phyloP scores from a whole-genome alignment of 2,113 vertebrate species.

The Uria lomvia region DNA sequence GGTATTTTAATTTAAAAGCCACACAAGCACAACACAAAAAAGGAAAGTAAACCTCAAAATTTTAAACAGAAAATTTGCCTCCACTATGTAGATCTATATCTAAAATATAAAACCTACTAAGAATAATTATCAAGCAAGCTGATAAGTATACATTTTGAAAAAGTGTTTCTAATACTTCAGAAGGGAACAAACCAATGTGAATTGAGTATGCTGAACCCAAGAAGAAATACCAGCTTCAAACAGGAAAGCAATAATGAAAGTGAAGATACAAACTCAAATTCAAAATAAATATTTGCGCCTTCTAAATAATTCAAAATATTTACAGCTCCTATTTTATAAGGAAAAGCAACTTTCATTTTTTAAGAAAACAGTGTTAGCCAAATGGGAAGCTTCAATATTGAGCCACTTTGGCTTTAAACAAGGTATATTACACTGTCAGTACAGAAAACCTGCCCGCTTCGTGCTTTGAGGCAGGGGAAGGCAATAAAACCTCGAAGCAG shows the following conservation, averaged over 20 bases:
- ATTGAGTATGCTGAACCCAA: not conserved
- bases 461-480: not conserved
- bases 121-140: not conserved
- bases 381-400: not conserved
- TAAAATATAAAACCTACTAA: not conserved
- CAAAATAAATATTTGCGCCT: not conserved
- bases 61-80: not conserved
- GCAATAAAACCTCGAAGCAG: not conserved
- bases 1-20: not conserved
- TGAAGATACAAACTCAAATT: not conserved
- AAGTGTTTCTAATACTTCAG: not conserved
- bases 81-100: not conserved
- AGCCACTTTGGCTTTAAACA: not conserved
- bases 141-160: not conserved
- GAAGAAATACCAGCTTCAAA: not conserved
- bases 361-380: not conserved
- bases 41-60: not conserved
- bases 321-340: not conserved
- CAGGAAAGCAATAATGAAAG: not conserved
- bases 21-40: not conserved
- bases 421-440: not conserved
- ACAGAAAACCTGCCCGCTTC: not conserved
- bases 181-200: not conserved
- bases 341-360: not conserved
- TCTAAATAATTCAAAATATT: not conserved